Percentiles rank a stretch among this genome's conserved stretches.
Evolutionary conservation across 2,113 vertebrate species (phyloP).

Genomic region (Morone saxatilis): DNA sequence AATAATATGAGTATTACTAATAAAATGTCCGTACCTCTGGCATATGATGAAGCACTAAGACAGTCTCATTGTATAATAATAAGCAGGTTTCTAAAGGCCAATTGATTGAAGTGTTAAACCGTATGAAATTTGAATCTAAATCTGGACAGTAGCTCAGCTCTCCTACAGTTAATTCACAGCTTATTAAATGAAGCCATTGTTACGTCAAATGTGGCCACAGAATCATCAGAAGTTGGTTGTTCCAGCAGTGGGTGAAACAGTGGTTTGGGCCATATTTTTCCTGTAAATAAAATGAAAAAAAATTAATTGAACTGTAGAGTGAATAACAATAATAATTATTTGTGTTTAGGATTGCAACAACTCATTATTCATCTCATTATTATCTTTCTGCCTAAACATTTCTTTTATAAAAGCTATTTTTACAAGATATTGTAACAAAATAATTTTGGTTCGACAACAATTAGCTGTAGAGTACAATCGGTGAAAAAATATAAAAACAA

Average conservation of each 20-base stretch:
- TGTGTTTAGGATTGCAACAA: too few relatives aligned
- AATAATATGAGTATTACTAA: background rate
- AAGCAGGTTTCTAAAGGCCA: background rate
- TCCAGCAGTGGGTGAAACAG: accelerated
- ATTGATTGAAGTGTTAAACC: background rate
- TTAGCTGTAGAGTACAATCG: background rate
- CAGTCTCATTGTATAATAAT: background rate
- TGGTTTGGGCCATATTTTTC: background rate
- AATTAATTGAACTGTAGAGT: background rate
- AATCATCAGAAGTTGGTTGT: background rate
- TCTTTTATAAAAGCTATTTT: too few relatives aligned
- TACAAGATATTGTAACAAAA: too few relatives aligned
- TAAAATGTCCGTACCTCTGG: background rate
- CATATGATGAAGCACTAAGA: background rate
- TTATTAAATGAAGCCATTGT: background rate
- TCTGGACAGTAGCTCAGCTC: background rate
- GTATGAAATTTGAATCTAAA: background rate
- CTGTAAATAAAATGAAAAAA: conserved; percentile 1
- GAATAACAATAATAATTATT: background rate
- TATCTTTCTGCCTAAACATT: too few relatives aligned
- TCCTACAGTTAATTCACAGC: background rate
- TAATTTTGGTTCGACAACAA: background rate
- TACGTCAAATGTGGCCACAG: background rate
- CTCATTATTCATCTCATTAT: too few relatives aligned
- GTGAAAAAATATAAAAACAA: background rate